Conservation (phyloP, 2,797 vertebrate species). For the Cossypha polioptera region DNA sequence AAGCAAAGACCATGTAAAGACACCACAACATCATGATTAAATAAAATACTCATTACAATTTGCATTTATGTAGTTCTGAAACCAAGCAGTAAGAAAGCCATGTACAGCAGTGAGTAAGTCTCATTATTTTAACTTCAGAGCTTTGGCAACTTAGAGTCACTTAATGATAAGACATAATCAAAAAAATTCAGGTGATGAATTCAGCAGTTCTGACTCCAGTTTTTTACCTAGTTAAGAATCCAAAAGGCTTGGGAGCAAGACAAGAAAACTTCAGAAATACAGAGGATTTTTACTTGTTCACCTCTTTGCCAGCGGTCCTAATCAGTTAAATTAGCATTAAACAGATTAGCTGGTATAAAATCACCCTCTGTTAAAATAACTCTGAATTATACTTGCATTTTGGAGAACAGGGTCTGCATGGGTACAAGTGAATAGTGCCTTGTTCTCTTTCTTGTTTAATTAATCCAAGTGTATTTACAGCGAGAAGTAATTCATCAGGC, state of each 20-base stretch:
- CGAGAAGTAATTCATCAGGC: neutral
- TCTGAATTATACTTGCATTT: neutral
- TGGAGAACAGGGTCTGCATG: neutral
- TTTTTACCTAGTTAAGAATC: neutral
- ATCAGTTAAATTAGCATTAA: neutral
- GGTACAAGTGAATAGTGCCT: neutral
- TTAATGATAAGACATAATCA: neutral
- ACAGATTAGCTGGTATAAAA: neutral
- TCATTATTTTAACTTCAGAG: neutral
- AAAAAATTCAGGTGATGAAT: neutral
- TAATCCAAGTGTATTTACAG: slow-evolving; percentile 20
- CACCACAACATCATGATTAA: neutral
- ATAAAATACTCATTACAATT: neutral
- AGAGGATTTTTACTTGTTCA: neutral
- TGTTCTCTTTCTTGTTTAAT: slow-evolving; percentile 9
- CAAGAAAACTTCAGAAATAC: neutral
- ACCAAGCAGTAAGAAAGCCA: neutral
- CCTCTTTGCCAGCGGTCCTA: neutral
- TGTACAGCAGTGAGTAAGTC: neutral
- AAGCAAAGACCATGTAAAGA: neutral
- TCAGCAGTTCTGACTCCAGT: neutral
- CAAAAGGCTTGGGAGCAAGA: neutral
- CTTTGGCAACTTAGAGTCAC: neutral
- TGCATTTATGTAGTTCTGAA: neutral
- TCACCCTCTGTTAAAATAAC: neutral